Evolutionary conservation across 2,113 vertebrate species (phyloP).

Genomic region (Engystomops pustulosus): DNA sequence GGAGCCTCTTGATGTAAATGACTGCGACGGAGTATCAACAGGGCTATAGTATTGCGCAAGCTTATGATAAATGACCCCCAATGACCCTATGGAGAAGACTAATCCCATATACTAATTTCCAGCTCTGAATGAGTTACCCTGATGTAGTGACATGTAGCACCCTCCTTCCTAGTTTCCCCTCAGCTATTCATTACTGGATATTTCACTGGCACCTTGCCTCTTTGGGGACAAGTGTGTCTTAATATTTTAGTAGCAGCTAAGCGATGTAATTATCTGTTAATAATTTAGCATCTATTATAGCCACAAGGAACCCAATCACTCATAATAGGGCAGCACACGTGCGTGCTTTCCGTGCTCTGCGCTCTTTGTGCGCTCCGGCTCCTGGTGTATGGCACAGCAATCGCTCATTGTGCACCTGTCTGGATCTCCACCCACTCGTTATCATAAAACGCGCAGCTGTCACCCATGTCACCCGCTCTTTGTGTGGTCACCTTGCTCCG

Average conservation of each 20-base stretch:
- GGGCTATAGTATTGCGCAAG: no score
- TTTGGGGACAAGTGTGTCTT: slow-evolving; percentile 60
- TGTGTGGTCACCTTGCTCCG: neutral
- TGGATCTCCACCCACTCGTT: slow-evolving; percentile 38
- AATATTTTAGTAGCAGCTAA: slow-evolving; percentile 61
- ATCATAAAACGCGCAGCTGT: slow-evolving; percentile 38
- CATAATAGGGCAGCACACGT: slow-evolving; percentile 46
- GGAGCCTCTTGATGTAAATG: no score
- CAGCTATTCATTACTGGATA: slow-evolving; percentile 57
- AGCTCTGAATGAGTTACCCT: slow-evolving; percentile 44
- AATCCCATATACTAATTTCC: neutral
- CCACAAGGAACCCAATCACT: slow-evolving; percentile 54
- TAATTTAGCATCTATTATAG: slow-evolving; percentile 60
- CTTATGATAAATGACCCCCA: no score
- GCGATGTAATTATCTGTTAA: slow-evolving; percentile 60
- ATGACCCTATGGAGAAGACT: neutral
- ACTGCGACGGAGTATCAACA: no score
- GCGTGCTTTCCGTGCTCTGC: neutral
- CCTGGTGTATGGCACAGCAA: slow-evolving; percentile 17
- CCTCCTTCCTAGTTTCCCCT: slow-evolving; percentile 50
- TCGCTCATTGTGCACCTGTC: slow-evolving; percentile 48
- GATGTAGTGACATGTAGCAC: slow-evolving; percentile 11
- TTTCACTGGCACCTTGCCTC: slow-evolving; percentile 59
- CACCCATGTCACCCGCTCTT: slow-evolving; percentile 1
- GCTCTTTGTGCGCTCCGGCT: slow-evolving; percentile 33